These are phyloP conservation scores for Eriocheir sinensis DNA, from an alignment of 1,140 invertebrate genomes.

Conservation along the genomic window DNA sequence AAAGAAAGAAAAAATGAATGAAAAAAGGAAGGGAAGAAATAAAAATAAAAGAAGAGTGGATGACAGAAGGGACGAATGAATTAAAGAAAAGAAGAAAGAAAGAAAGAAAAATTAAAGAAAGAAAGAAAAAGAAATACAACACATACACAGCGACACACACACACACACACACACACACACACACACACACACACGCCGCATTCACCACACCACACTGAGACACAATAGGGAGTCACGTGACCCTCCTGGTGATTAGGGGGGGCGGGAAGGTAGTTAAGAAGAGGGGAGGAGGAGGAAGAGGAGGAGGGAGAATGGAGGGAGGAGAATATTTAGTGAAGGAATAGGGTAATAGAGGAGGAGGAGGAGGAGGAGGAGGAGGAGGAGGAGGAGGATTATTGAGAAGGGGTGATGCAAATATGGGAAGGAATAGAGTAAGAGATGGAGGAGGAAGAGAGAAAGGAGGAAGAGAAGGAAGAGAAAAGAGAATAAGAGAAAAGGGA, in stretches of 20 bases:
- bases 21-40: too few relatives aligned
- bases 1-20: too few relatives aligned
- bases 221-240: slow-evolving; percentile 6
- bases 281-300: background rate
- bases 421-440: too few relatives aligned
- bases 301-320: background rate
- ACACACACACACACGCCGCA: background rate
- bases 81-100: background rate
- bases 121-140: background rate
- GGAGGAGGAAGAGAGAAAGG: background rate
- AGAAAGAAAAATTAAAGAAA: background rate
- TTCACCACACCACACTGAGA: background rate
- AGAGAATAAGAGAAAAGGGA: too few relatives aligned
- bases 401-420: too few relatives aligned
- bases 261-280: background rate
- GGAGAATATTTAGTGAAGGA: too few relatives aligned
- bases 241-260: background rate
- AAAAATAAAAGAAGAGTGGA: too few relatives aligned
- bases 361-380: background rate
- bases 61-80: too few relatives aligned
- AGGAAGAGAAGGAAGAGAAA: background rate
- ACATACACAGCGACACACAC: slow-evolving; percentile 5
- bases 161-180: slow-evolving; percentile 22
- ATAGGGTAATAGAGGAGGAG: too few relatives aligned
- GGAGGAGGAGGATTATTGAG: background rate